Percentiles rank a stretch among this genome's conserved stretches.
Evolutionary conservation across 53 echinoderm and acorn worm genomes (phyloP).

Genomic region (Henricia sp.): DNA sequence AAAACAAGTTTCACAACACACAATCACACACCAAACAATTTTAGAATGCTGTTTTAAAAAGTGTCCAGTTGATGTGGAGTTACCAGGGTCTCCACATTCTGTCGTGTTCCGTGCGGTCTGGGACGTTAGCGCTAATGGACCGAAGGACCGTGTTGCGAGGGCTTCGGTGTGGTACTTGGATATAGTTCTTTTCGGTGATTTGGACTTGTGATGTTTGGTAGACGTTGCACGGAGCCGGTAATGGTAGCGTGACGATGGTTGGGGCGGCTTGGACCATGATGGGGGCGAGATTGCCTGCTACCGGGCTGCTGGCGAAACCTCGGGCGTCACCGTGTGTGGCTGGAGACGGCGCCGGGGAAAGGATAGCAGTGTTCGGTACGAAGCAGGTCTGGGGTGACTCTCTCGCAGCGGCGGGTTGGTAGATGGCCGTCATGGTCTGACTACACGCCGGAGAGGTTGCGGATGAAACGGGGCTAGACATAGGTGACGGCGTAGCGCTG

Average conservation of each 20-base stretch:
- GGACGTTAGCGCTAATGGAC: constrained; percentile 55
- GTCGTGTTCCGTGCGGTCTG: constrained; percentile 49
- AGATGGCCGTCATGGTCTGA: constrained; percentile 6
- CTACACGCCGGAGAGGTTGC: constrained; percentile 32
- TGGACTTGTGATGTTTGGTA: constrained; percentile 35
- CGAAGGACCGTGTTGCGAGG: constrained; percentile 73
- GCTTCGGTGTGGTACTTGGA: constrained; percentile 23
- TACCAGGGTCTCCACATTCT: constrained; percentile 76
- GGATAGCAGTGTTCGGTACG: constrained; percentile 30
- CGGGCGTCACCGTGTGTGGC: constrained; percentile 37
- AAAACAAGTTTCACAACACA: constrained; percentile 40
- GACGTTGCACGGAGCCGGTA: constrained; percentile 34
- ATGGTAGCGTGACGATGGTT: constrained; percentile 33
- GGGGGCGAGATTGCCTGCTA: constrained; percentile 13
- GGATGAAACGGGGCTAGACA: constrained; percentile 54
- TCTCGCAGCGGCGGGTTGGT: constrained; percentile 34
- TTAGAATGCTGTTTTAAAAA: constrained; percentile 18
- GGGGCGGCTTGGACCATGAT: constrained; percentile 43
- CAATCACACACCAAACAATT: constrained; percentile 24
- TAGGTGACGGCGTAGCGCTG: constrained; percentile 52
- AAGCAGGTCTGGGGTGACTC: constrained; percentile 38
- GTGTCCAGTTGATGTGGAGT: constrained; percentile 5
- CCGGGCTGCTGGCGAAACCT: constrained; percentile 32
- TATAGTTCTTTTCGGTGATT: constrained; percentile 13
- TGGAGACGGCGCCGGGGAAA: constrained; percentile 47